Conservation (phyloP, 2,888 invertebrate genomes). For the Formica aserva region DNA sequence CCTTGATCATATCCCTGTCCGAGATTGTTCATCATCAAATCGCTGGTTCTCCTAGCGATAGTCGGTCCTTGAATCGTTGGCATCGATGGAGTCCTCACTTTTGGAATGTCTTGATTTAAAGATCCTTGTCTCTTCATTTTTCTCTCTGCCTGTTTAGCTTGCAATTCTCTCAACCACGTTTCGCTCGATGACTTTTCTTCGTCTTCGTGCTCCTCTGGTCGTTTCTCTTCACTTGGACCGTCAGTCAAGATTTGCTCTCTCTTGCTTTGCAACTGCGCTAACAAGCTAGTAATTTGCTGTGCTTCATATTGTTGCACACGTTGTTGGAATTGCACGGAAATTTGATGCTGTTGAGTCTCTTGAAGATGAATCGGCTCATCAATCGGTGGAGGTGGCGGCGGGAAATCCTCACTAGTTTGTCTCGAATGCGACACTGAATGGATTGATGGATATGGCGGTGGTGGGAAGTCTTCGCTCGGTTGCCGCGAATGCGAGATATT, state of each 20-base stretch:
- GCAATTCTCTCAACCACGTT: constrained; percentile 92
- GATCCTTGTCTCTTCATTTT: constrained; percentile 86
- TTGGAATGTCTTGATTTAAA: constrained; percentile 82
- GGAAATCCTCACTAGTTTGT: constrained; percentile 95
- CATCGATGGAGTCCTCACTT: constrained; percentile 68
- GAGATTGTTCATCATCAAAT: constrained; percentile 81
- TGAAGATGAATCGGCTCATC: constrained; percentile 86
- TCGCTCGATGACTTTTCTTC: constrained; percentile 86
- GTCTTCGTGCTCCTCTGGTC: constrained; percentile 73
- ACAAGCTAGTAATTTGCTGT: constrained; percentile 81
- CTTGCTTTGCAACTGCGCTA: constrained; percentile 83
- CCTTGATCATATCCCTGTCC: constrained; percentile 73
- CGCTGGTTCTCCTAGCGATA: constrained; percentile 81
- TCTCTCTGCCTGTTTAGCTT: constrained; percentile 91
- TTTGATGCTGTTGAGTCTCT: constrained; percentile 62
- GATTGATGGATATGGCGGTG: constrained; percentile 93
- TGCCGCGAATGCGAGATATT: constrained; percentile 86
- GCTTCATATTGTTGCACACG: constrained; percentile 78
- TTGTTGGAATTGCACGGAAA: constrained; percentile 62
- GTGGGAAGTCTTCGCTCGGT: constrained; percentile 87
- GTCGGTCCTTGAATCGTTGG: constrained; percentile 70
- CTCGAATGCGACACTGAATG: constrained; percentile 93
- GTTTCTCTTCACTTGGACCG: constrained; percentile 78
- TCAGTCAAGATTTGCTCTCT: constrained; percentile 85
- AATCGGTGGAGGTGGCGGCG: constrained; percentile 94